These are phyloP conservation scores for Drosophila nr. perissopoda DNA, from an alignment of 2,888 invertebrate species.

Conservation along the genomic window DNA sequence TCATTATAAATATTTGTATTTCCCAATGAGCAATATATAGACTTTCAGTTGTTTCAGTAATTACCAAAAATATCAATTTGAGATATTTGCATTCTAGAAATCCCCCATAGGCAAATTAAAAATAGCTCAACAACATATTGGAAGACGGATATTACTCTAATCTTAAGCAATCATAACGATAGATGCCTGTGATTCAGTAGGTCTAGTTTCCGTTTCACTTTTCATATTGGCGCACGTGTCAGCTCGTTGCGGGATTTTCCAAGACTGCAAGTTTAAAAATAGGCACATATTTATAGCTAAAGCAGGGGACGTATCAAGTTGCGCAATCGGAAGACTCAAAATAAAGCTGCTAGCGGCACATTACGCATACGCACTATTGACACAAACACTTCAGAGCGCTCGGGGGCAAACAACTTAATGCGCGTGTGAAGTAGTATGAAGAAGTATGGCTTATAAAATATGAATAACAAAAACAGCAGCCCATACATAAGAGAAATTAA, in stretches of 20 bases:
- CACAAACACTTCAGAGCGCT: slow-evolving; percentile 30
- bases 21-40: not conserved
- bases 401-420: slow-evolving; percentile 42
- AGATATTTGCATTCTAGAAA: not conserved
- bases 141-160: not conserved
- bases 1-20: not conserved
- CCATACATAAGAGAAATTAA: slow-evolving; percentile 20
- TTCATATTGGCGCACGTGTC: slow-evolving; percentile 31
- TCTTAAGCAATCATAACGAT: slow-evolving; percentile 21
- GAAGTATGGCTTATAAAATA: slow-evolving; percentile 59
- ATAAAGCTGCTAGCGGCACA: slow-evolving; percentile 45
- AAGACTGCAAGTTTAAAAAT: not conserved
- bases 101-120: not conserved
- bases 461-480: slow-evolving; percentile 47
- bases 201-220: slow-evolving; percentile 36
- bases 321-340: not conserved
- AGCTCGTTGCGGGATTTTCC: not conserved
- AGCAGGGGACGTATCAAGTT: not conserved
- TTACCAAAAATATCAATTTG: not conserved
- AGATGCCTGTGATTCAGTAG: not conserved
- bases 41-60: not conserved
- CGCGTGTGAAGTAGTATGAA: slow-evolving; percentile 31
- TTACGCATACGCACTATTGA: slow-evolving; percentile 62
- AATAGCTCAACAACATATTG: not conserved
- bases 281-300: not conserved